These are phyloP conservation scores for Pachymerium ferrugineum DNA, from an alignment of 2,888 invertebrate species.

Conservation along the genomic window DNA sequence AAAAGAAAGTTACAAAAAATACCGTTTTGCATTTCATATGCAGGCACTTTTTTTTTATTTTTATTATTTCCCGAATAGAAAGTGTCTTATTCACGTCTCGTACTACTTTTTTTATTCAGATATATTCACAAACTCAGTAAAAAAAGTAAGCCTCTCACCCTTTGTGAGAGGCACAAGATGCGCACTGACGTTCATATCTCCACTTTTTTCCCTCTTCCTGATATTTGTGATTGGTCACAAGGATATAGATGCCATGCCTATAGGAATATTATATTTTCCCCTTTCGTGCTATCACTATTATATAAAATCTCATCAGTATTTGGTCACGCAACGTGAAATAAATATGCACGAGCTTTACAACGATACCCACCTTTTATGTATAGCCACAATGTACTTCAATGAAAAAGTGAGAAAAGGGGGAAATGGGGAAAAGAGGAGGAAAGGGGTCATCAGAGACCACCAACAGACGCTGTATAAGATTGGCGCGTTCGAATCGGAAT, in stretches of 20 bases:
- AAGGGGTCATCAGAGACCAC: constrained; percentile 17
- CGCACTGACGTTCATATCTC: neutral
- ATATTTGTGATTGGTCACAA: neutral
- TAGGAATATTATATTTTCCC: constrained; percentile 16
- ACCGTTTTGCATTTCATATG: constrained; percentile 11
- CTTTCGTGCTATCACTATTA: neutral
- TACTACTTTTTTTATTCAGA: constrained; percentile 16
- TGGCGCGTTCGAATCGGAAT: constrained; percentile 12
- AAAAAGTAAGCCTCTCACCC: neutral
- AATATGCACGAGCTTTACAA: constrained; percentile 19
- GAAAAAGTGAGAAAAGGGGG: constrained; percentile 14
- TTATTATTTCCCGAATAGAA: constrained; percentile 16
- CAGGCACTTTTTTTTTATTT: neutral
- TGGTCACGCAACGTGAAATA: constrained; percentile 17
- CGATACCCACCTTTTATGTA: no score
- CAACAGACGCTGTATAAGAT: constrained; percentile 14
- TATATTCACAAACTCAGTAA: constrained; percentile 19
- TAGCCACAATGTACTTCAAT: constrained; percentile 1
- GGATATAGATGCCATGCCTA: constrained; percentile 1
- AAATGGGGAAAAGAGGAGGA: constrained; percentile 9
- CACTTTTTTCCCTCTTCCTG: constrained; percentile 7
- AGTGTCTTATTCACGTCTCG: constrained; percentile 4
- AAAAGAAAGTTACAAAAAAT: constrained; percentile 11
- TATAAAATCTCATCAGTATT: constrained; percentile 16
- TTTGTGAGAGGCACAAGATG: constrained; percentile 5